phyloP scores from a whole-genome alignment of 2,113 vertebrate genomes.

The Nesogale talazaci region DNA sequence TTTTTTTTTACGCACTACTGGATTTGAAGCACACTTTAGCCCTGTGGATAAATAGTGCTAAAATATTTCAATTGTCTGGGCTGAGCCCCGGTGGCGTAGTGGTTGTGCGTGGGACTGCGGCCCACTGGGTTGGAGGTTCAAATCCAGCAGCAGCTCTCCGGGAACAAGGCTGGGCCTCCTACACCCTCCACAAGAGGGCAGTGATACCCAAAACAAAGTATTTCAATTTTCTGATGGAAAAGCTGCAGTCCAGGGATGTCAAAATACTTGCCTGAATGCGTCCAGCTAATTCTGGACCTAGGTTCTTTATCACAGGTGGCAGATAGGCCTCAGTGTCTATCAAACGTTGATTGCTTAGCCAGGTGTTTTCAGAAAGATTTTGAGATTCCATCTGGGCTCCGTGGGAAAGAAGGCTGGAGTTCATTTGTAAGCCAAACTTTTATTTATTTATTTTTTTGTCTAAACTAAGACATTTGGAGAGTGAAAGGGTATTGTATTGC shows the following conservation, averaged over 20 bases:
- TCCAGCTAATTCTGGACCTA: background rate
- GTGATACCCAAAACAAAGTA: too few relatives aligned
- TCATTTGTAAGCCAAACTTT: background rate
- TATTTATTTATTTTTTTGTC: slow-evolving; percentile 13
- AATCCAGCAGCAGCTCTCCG: too few relatives aligned
- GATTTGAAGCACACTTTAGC: background rate
- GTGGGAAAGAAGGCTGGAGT: background rate
- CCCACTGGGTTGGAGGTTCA: too few relatives aligned
- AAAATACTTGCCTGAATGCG: too few relatives aligned
- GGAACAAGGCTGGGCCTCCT: too few relatives aligned
- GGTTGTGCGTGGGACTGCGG: too few relatives aligned
- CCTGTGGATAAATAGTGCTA: background rate
- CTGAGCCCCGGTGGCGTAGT: too few relatives aligned
- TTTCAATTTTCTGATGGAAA: background rate
- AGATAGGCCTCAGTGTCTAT: background rate
- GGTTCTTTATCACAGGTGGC: background rate
- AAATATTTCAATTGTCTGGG: background rate
- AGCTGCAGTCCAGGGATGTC: background rate
- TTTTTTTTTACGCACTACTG: background rate
- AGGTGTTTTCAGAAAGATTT: background rate
- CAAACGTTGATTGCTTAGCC: background rate
- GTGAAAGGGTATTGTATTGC: background rate
- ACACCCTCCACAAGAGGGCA: too few relatives aligned
- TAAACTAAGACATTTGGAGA: background rate
- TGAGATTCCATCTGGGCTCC: background rate